A percentile compares a stretch with the other conserved stretches of the same genome.
phyloP scores from a whole-genome alignment of 2,797 vertebrate genomes.

The Miichthys miiuy region DNA sequence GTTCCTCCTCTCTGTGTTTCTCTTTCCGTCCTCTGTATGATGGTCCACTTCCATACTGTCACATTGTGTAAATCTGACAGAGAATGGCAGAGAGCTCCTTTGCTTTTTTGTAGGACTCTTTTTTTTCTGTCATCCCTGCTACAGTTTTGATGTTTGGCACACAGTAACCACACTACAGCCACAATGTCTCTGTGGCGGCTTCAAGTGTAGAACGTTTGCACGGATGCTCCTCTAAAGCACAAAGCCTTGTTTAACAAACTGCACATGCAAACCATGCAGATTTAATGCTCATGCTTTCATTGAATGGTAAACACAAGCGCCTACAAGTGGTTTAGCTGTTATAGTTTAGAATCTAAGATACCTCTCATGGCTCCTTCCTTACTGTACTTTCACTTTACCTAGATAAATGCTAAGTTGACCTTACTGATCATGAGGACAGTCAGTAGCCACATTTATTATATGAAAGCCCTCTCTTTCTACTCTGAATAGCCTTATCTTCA shows the following conservation, averaged over 20 bases:
- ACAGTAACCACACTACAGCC: conserved; percentile 18
- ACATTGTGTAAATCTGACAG: conserved; percentile 35
- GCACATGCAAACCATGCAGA: not conserved
- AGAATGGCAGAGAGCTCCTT: conserved; percentile 13
- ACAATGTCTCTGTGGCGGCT: not conserved
- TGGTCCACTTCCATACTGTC: conserved; percentile 58
- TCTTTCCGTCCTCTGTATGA: conserved; percentile 51
- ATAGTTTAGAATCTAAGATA: not conserved
- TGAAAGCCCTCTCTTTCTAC: conserved; percentile 45
- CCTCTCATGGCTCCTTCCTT: conserved; percentile 4
- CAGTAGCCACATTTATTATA: conserved; percentile 49
- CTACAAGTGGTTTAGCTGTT: not conserved
- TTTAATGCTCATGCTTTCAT: not conserved
- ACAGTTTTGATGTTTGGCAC: conserved; percentile 21
- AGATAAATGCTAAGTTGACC: conserved; percentile 45
- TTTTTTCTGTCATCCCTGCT: conserved; percentile 16
- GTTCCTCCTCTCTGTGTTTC: conserved; percentile 19
- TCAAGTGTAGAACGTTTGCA: conserved; percentile 21
- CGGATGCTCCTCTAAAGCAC: not conserved
- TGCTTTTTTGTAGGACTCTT: conserved; percentile 18
- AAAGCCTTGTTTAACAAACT: conserved; percentile 22
- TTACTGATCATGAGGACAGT: conserved; percentile 35
- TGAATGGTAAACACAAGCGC: not conserved
- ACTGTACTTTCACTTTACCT: not conserved
- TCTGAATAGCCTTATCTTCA: conserved; percentile 67